Evolutionary conservation across 2,797 vertebrate species (phyloP).

Genomic region (Etheostoma nigrum): DNA sequence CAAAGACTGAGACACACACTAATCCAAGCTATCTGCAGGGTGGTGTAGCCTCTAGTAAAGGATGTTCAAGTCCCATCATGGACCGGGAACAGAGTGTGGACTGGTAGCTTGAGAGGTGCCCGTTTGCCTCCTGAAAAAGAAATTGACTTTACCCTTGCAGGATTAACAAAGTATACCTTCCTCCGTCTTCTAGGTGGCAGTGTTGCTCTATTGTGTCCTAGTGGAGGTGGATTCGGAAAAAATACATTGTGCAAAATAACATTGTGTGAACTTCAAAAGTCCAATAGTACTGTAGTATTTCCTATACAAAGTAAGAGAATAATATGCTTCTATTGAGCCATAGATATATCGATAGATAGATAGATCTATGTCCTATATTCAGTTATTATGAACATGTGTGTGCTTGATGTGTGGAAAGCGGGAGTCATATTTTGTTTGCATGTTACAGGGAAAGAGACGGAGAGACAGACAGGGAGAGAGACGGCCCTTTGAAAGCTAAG

Average conservation of each 20-base stretch:
- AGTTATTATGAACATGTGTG: background rate
- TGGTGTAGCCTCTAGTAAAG: background rate
- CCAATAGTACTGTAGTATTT: background rate
- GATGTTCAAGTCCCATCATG: too few relatives aligned
- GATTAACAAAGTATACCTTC: too few relatives aligned
- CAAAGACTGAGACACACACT: background rate
- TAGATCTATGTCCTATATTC: slow-evolving; percentile 9
- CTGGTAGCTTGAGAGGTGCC: too few relatives aligned
- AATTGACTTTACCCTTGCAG: too few relatives aligned
- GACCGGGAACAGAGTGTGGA: too few relatives aligned
- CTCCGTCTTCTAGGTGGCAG: slow-evolving; percentile 47
- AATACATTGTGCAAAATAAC: background rate
- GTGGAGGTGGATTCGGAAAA: background rate
- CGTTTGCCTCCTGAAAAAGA: too few relatives aligned
- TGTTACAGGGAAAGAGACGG: slow-evolving; percentile 43
- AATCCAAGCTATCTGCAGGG: slow-evolving; percentile 24
- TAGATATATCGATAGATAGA: slow-evolving; percentile 10
- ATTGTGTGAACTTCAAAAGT: slow-evolving; percentile 16
- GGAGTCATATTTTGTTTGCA: slow-evolving; percentile 43
- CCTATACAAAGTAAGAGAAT: background rate
- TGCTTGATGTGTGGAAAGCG: slow-evolving; percentile 4
- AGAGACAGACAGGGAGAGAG: slow-evolving; percentile 47
- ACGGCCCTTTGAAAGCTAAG: slow-evolving; percentile 82
- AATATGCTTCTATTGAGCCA: background rate
- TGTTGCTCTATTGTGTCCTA: slow-evolving; percentile 39